These are phyloP conservation scores for Troilus luridus DNA, from an alignment of 2,888 invertebrate species.

Conservation along the genomic window DNA sequence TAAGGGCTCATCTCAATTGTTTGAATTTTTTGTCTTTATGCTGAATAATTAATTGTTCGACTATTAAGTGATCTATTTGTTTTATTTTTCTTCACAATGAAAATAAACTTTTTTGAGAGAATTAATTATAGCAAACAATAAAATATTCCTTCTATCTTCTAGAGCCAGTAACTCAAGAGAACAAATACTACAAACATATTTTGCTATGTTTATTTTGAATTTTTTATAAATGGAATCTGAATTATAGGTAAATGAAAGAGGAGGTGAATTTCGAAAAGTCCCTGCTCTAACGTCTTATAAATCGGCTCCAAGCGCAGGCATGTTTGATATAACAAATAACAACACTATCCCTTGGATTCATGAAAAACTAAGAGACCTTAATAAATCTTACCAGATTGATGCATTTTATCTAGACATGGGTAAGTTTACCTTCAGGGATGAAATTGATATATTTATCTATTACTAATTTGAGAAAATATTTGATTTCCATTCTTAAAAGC, in stretches of 20 bases:
- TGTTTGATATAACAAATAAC: constrained; percentile 89
- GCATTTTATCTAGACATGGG: constrained; percentile 89
- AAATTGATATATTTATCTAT: neutral
- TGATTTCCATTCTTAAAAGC: neutral
- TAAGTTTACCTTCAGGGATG: constrained; percentile 56
- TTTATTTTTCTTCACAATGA: neutral
- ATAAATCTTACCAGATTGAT: constrained; percentile 83
- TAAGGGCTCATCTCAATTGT: neutral
- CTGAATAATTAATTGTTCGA: neutral
- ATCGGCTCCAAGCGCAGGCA: constrained; percentile 84
- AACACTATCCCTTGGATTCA: constrained; percentile 85
- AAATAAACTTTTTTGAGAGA: neutral
- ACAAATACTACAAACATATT: neutral
- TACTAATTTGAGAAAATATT: neutral
- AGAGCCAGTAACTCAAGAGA: neutral
- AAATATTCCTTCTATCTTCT: neutral
- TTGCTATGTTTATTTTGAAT: neutral
- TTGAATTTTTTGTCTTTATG: too few species aligned
- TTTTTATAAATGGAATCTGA: neutral
- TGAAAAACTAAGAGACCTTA: constrained; percentile 79
- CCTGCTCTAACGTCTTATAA: constrained; percentile 88
- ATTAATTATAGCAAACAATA: neutral
- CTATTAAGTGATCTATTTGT: neutral
- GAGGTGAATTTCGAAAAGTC: constrained; percentile 79
- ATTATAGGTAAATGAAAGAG: constrained; percentile 75